Conservation (phyloP, 2,888 invertebrate genomes). For the Hirtodrosophila cameraria region DNA sequence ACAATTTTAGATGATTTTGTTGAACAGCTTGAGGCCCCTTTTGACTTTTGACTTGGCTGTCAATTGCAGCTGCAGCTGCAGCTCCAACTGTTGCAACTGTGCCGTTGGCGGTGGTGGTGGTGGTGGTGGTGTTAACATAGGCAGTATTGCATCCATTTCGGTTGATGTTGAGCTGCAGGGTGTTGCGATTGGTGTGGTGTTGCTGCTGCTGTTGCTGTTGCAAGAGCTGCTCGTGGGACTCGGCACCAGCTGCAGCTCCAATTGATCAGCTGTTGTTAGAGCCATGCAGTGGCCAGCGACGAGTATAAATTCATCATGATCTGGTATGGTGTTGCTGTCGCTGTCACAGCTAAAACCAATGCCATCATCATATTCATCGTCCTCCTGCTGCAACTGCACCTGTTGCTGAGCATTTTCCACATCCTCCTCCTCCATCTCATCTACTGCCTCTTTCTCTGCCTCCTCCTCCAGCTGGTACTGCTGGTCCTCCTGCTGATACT, state of each 20-base stretch:
- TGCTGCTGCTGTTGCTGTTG: too few species aligned
- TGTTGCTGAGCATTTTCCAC: constrained; percentile 8
- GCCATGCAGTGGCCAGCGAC: constrained; percentile 50
- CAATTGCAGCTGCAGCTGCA: constrained; percentile 19
- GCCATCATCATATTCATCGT: constrained; percentile 67
- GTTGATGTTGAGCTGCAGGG: constrained; percentile 53
- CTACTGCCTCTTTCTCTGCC: too few species aligned
- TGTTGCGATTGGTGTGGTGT: constrained; percentile 41
- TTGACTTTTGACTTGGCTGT: constrained; percentile 28
- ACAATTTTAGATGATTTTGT: constrained; percentile 58
- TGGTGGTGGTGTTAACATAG: constrained; percentile 55
- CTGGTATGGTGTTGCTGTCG: constrained; percentile 57
- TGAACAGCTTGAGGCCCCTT: constrained; percentile 49
- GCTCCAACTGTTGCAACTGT: not conserved
- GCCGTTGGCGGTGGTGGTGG: constrained; percentile 50
- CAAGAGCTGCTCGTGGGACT: constrained; percentile 42
- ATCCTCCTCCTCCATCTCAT: not conserved
- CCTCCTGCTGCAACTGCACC: constrained; percentile 18
- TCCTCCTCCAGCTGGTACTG: constrained; percentile 5
- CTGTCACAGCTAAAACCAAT: constrained; percentile 73
- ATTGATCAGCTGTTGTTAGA: constrained; percentile 10
- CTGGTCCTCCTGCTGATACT: constrained; percentile 9
- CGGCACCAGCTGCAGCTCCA: too few species aligned
- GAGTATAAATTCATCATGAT: constrained; percentile 69
- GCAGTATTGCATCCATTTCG: constrained; percentile 51